A percentile compares a stretch with the other conserved stretches of the same genome.
phyloP scores from a whole-genome alignment of 2,888 invertebrate species.

The Dicranocentrus wangi region DNA sequence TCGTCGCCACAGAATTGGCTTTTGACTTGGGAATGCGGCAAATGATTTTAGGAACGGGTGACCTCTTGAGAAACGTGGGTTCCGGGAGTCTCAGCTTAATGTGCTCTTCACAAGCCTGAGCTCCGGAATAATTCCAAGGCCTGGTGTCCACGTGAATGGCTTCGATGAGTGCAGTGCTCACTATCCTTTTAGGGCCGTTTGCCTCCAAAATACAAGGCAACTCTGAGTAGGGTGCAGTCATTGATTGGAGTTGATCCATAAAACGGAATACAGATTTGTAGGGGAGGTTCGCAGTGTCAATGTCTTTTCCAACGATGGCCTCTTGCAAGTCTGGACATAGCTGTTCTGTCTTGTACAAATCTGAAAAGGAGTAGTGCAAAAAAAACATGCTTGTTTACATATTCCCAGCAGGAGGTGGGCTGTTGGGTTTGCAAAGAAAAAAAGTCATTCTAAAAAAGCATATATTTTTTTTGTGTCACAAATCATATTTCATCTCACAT shows the following conservation, averaged over 20 bases:
- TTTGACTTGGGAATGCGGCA: slow-evolving; percentile 51
- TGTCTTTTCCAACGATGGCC: slow-evolving; percentile 54
- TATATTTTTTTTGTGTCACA: too few relatives aligned
- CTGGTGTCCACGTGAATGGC: slow-evolving; percentile 57
- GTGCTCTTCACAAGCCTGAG: slow-evolving; percentile 59
- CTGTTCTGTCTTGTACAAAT: slow-evolving; percentile 62
- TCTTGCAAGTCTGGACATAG: slow-evolving; percentile 68
- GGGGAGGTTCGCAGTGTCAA: slow-evolving; percentile 67
- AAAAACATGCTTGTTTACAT: too few relatives aligned
- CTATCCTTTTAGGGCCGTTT: slow-evolving; percentile 52
- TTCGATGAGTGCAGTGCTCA: slow-evolving; percentile 59
- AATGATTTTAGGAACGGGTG: slow-evolving; percentile 53
- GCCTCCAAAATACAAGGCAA: slow-evolving; percentile 65
- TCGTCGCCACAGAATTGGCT: slow-evolving; percentile 17
- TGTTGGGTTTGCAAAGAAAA: too few relatives aligned
- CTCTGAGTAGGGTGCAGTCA: slow-evolving; percentile 31
- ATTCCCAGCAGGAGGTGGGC: too few relatives aligned
- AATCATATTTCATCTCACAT: slow-evolving; percentile 25
- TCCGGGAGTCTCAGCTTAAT: slow-evolving; percentile 61
- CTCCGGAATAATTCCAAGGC: slow-evolving; percentile 57
- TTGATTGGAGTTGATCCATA: slow-evolving; percentile 48
- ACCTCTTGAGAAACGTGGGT: slow-evolving; percentile 43
- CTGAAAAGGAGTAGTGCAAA: slow-evolving; percentile 26
- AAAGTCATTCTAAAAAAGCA: too few relatives aligned
- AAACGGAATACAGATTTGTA: slow-evolving; percentile 67